Conservation (phyloP, 1,140 invertebrate genomes). For the Pentalonia nigronervosa region DNA sequence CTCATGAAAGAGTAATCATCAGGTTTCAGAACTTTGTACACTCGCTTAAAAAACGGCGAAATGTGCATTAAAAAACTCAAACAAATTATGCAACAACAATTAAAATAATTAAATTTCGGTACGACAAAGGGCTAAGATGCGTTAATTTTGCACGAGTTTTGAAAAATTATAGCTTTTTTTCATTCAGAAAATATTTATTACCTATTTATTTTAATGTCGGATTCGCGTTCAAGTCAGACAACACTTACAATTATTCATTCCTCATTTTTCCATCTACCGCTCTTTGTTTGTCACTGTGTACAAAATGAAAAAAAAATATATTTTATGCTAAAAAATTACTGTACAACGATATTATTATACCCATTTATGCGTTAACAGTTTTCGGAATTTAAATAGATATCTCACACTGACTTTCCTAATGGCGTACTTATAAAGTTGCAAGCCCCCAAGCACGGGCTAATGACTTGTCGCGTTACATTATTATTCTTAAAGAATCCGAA, state of each 20-base stretch:
- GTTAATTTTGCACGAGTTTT: neutral
- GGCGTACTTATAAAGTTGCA: neutral
- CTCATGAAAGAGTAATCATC: neutral
- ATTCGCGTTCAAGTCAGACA: neutral
- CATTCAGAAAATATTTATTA: neutral
- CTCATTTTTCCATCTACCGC: neutral
- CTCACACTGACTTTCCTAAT: neutral
- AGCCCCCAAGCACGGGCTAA: neutral
- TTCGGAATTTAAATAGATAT: neutral
- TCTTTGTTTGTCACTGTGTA: neutral
- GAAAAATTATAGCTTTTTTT: conserved; percentile 12
- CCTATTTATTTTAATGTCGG: neutral
- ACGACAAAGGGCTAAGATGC: neutral
- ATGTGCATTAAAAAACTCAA: conserved; percentile 10
- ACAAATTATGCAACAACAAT: neutral
- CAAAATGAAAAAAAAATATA: neutral
- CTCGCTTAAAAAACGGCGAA: neutral
- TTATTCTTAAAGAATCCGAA: neutral
- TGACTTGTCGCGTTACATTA: neutral
- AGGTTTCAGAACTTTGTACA: neutral
- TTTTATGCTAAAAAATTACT: neutral
- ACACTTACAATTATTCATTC: neutral
- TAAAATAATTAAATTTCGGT: neutral
- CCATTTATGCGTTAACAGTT: conserved; percentile 15
- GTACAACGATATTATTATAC: neutral